Base-by-base conservation (phyloP, 2,888 invertebrate species). In the Tetheella fluctuosa region DNA sequence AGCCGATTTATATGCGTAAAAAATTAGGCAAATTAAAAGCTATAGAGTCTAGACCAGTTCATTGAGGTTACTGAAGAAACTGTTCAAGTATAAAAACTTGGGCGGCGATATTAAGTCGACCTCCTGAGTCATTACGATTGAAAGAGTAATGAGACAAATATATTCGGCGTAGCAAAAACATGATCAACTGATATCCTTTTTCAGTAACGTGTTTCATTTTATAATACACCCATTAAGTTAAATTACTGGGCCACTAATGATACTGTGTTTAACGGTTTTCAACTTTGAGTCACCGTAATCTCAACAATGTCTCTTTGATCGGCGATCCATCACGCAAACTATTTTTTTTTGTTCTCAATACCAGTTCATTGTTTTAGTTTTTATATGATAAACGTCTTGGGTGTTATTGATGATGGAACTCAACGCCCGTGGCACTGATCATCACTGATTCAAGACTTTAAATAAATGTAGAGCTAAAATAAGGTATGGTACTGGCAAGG, bases 401-500 rank as follows among this genome's bases (percentile, higher is more conserved):
- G 63, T 61, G n/a, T 62, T 67, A 69, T 67, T 68, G 57, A 65
- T 62, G 52, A 69, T 72, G 67, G 64, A 48, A 48, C 10, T 17
- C 20, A 20, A 48, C 48, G 48, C 48, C 48, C 20, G 48, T 48
- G 62, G 48, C 62, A 57, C 23, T 70, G 59, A 64, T 67, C 66
- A 54, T 54, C 58, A 59, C 65, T 63, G 67, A 75, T 67, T 74
- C 68, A 64, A 15, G 10, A 10, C 15, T 15, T 42, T 17, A 42
- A 42, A 42, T n/a, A 15, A n/a, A 17, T 2, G n/a, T 10, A 20
- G 10, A 17, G 48, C 10, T 20, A n/a, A 48, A 17, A 48, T 48
- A 48, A 48, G n/a, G 61, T 30, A 58, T 59, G 64, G 60, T 64
- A 77, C 77, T 80, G 83, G 83, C 83, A 81, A 82, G 76, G 74